Conservation (phyloP, 2,797 vertebrate genomes). For the Centroberyx gerrardi region DNA sequence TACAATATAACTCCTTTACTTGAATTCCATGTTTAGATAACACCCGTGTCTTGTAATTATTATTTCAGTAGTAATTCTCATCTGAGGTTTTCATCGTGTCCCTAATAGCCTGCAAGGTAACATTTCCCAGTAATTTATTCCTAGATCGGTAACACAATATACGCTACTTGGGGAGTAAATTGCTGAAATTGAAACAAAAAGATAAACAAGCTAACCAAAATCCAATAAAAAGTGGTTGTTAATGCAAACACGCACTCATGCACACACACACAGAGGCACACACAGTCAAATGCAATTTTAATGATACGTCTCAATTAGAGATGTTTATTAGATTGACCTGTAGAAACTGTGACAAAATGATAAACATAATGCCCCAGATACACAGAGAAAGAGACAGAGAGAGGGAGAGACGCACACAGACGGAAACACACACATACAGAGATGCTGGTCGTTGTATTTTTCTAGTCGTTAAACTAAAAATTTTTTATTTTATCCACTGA, state of each 20-base stretch:
- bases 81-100: neutral
- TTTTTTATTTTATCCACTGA: too few species aligned
- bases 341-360: too few species aligned
- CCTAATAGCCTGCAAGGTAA: neutral
- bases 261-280: neutral
- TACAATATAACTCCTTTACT: neutral
- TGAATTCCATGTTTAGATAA: neutral
- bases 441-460: too few species aligned
- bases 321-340: too few species aligned
- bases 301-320: too few species aligned
- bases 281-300: too few species aligned
- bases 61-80: constrained; percentile 7
- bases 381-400: too few species aligned
- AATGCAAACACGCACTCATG: neutral
- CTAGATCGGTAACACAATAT: neutral
- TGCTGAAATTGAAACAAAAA: neutral
- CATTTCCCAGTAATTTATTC: neutral
- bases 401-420: too few species aligned
- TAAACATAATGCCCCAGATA: too few species aligned
- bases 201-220: too few species aligned
- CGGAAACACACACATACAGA: too few species aligned
- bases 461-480: too few species aligned
- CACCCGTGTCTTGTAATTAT: constrained; percentile 6
- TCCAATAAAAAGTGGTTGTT: neutral
- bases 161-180: neutral